Conservation (phyloP, 2,113 vertebrate species). For the Entomyzon cyanotis region DNA sequence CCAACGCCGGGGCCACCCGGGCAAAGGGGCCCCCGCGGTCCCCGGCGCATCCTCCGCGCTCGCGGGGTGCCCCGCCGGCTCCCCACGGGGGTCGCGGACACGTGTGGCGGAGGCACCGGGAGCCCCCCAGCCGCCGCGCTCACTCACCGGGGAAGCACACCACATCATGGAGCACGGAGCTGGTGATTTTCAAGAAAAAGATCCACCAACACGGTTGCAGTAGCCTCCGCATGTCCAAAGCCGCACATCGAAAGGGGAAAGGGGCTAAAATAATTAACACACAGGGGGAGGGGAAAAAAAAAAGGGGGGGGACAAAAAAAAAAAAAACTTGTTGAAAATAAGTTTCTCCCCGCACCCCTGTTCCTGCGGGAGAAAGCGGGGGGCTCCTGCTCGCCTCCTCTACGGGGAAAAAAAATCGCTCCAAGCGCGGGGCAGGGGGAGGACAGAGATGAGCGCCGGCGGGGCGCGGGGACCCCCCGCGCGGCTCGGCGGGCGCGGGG, state of each 20-base stretch:
- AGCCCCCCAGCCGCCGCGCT: neutral
- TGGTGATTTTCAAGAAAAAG: conserved; percentile 84
- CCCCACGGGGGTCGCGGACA: neutral
- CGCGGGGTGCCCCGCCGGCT: neutral
- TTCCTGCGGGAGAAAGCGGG: neutral
- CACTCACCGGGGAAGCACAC: conserved; percentile 91
- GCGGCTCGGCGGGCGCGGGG: too few species aligned
- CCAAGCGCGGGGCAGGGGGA: neutral
- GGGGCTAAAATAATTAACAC: conserved; percentile 74
- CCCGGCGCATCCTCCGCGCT: neutral
- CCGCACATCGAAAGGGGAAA: conserved; percentile 85
- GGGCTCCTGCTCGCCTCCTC: neutral
- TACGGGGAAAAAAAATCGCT: neutral
- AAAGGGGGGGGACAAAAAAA: neutral
- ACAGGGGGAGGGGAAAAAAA: neutral
- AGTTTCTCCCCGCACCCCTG: conserved; percentile 1
- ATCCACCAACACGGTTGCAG: conserved; percentile 94
- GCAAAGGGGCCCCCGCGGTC: neutral
- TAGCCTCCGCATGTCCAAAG: conserved; percentile 92
- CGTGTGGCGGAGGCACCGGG: neutral
- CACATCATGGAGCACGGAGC: conserved; percentile 85
- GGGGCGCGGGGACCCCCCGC: neutral
- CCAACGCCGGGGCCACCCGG: neutral
- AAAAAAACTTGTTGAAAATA: conserved; percentile 29
- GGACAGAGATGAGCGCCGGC: neutral